Percentiles rank a stretch among this genome's conserved stretches.
phyloP scores from a whole-genome alignment of 2,888 invertebrate species.

The Ametastegia equiseti region DNA sequence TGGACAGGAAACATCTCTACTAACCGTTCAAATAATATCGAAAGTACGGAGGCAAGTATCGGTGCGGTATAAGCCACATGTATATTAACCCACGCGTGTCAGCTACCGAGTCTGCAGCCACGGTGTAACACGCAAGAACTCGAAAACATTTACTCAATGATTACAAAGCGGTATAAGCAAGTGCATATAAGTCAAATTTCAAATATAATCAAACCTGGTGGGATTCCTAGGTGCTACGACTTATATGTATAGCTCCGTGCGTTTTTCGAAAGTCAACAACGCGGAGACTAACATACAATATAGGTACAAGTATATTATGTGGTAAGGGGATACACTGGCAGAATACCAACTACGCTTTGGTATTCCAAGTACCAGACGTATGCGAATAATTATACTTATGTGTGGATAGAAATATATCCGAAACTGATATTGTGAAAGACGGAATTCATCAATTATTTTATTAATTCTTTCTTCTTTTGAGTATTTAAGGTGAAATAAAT shows the following conservation, averaged over 20 bases:
- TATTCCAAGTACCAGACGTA: neutral
- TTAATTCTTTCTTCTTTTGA: no score
- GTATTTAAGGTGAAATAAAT: no score
- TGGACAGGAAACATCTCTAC: slow-evolving; percentile 15
- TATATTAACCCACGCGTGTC: neutral
- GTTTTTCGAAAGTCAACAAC: slow-evolving; percentile 31
- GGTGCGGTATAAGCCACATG: neutral
- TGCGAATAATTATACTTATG: no score
- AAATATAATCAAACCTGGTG: slow-evolving; percentile 3
- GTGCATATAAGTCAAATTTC: neutral
- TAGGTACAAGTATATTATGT: slow-evolving; percentile 12
- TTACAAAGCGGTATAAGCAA: neutral
- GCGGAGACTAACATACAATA: no score
- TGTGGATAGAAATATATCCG: slow-evolving; percentile 4
- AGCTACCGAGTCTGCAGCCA: neutral
- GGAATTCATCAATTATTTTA: no score
- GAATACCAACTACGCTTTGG: slow-evolving; percentile 29
- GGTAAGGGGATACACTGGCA: slow-evolving; percentile 17
- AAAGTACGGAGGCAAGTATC: neutral
- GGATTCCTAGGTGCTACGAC: neutral
- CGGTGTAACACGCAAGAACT: neutral
- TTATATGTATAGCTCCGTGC: neutral
- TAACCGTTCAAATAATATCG: slow-evolving; percentile 16
- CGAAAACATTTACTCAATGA: slow-evolving; percentile 11
- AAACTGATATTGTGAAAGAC: no score